These are phyloP conservation scores for Leptonema lineaticorne DNA, from an alignment of 1,140 invertebrate species.

Conservation along the genomic window DNA sequence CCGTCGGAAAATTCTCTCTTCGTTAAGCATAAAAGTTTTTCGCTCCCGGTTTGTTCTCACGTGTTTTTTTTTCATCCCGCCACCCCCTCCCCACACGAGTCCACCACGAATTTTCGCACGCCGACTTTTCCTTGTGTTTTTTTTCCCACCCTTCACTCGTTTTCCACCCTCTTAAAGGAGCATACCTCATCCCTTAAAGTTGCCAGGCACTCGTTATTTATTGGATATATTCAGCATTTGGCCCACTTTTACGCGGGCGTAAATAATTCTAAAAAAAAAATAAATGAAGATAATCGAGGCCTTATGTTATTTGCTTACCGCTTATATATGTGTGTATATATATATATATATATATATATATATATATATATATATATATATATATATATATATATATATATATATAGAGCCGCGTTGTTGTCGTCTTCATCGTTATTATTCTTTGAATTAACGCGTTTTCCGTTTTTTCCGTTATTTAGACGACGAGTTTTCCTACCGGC, in stretches of 20 bases:
- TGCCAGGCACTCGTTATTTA: conserved; percentile 2
- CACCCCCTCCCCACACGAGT: not conserved
- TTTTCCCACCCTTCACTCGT: not conserved
- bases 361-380: no score
- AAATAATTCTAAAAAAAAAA: not conserved
- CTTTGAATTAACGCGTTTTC: no score
- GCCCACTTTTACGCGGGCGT: not conserved
- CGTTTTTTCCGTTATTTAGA: no score
- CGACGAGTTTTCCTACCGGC: no score
- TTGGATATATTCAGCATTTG: not conserved
- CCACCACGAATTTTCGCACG: no score
- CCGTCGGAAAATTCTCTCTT: not conserved
- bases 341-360: not conserved
- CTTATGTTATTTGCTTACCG: not conserved
- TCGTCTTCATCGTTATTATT: no score
- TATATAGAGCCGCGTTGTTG: no score
- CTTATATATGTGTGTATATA: not conserved
- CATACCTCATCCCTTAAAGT: no score
- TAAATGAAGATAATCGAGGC: not conserved
- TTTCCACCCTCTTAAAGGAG: no score
- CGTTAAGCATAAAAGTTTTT: not conserved
- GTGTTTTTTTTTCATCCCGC: no score
- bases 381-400: no score
- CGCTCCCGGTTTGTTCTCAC: no score
- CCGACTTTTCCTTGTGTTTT: not conserved